Evolutionary conservation across 2,113 vertebrate genomes (phyloP), one percentile per base, ranked within the genome.

Genomic region (Sander vitreus): DNA sequence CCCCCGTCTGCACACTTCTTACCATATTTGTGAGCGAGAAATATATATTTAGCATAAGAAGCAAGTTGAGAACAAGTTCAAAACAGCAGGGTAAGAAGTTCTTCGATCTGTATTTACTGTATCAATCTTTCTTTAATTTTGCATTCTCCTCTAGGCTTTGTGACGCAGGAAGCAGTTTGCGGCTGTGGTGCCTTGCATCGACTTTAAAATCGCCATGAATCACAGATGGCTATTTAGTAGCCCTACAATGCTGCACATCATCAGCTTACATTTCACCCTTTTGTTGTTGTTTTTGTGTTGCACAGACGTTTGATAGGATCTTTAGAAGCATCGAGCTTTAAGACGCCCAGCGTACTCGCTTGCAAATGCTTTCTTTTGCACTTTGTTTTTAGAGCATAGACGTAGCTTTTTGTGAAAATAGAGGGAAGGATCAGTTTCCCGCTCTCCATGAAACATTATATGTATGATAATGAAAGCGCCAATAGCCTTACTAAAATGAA

Each of bases 181-280:
- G 95, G 97, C 97, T 96, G 95, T 96, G 96, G 97, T 98, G 97
- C 97, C 97, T 98, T 99, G 96, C 96, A 96, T 97, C 96, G 95
- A 97, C 97, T 97, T 97, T 96, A 97, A 96, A 97, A 97, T 96
- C 93, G 97, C 97, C 97, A 97, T 96, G 96, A 98, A 95, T 96
- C 96, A 97, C 97, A 96, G 97, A 97, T 97, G 97, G 97, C 97
- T 97, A 96, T 97, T 96, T 96, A 98, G 97, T 97, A 97, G 98
- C 98, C 98, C 98, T 99, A 96, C 96, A 96, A 97, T 99, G 98
- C 98, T 99, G 98, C 97, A 98, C 96, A 96, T 96, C 97, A 97
- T 97, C 96, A 93, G 96, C 97, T 97, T 96, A 96, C 96, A 95
- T 96, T 96, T 95, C 87, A 86, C 94, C 94, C 91, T 95, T 75